Evolutionary conservation across 2,888 invertebrate species (phyloP), one percentile per base, ranked within the genome.

Genomic region (Cephus nigrinus): DNA sequence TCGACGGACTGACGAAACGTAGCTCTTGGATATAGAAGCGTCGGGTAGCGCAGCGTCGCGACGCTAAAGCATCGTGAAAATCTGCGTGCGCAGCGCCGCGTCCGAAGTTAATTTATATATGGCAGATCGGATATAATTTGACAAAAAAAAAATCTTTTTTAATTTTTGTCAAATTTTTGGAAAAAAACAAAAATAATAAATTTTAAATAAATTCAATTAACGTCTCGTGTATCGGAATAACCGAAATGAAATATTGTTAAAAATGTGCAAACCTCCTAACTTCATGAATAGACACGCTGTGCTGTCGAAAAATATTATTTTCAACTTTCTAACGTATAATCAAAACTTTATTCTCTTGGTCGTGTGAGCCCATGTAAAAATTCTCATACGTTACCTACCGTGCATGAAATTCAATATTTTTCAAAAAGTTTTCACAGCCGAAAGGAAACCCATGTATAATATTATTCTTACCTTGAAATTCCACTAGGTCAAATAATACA

Each of bases 1-100:
- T 80, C 81, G 82, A 83, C 80, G 80, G 81, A 83, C 83, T 83
- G 83, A 78, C 80, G 81, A 74, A 79, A 23, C 55, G 55, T 23
- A 9, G 23, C 55, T 23, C 23, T 55, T 55, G 55, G 55, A 55
- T 15, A 15, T 15, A 40, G 15, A 55, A 55, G 55, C 55, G 55
- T 55, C 55, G 55, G 9, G 15, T 79, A 77, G 76, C 80, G 12
- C 80, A 80, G 79, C 76, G 68, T 73, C 75, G 80, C 74, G 73
- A 75, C 82, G 81, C 80, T 79, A 78, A 69, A 76, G 76, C 78
- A 73, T 73, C 75, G 77, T 71, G 31, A 32, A 71, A 32, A 71
- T 79, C 79, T 79, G 82, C 79, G 80, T 79, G 79, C 76, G 82
- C 81, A 78, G 74, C 76, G 32, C 72, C 5, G 23, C 23, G 15